Evolutionary conservation across 2,888 invertebrate genomes (phyloP).

Genomic region (Sinopyrophorus schimmeli): DNA sequence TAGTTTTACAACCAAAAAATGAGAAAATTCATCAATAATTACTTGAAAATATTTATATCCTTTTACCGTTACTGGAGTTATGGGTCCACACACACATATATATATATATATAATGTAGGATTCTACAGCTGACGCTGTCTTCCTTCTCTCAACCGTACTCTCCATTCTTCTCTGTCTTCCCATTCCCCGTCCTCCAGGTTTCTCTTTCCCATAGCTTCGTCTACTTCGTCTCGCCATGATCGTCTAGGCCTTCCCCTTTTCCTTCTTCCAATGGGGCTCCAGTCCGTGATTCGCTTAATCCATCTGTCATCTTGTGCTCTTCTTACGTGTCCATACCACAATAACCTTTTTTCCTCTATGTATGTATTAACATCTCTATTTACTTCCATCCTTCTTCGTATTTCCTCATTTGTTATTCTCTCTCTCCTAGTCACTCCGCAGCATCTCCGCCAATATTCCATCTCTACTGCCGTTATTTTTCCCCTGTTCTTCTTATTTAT

Average conservation of each 20-base stretch:
- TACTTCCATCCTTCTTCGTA: slow-evolving; percentile 9
- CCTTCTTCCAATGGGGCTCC: slow-evolving; percentile 6
- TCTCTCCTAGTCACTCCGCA: slow-evolving; percentile 8
- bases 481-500: too few relatives aligned
- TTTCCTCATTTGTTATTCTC: slow-evolving; percentile 5
- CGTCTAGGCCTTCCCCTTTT: slow-evolving; percentile 4
- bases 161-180: slow-evolving; percentile 1
- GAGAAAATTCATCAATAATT: neutral
- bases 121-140: slow-evolving; percentile 8
- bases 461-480: slow-evolving; percentile 5
- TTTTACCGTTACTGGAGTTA: neutral
- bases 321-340: slow-evolving; percentile 12
- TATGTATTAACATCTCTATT: neutral
- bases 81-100: too few relatives aligned
- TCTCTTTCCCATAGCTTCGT: slow-evolving; percentile 6
- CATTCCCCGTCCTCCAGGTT: slow-evolving; percentile 1
- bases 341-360: slow-evolving; percentile 8
- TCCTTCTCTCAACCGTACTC: slow-evolving; percentile 1
- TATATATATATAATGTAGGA: neutral
- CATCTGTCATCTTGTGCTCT: slow-evolving; percentile 7
- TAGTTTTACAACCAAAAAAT: neutral
- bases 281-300: slow-evolving; percentile 5
- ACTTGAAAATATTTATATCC: neutral
- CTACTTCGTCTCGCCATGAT: slow-evolving; percentile 9
- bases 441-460: slow-evolving; percentile 7